Base-by-base conservation (phyloP, 2,113 vertebrate genomes). In the Candoia aspera region DNA sequence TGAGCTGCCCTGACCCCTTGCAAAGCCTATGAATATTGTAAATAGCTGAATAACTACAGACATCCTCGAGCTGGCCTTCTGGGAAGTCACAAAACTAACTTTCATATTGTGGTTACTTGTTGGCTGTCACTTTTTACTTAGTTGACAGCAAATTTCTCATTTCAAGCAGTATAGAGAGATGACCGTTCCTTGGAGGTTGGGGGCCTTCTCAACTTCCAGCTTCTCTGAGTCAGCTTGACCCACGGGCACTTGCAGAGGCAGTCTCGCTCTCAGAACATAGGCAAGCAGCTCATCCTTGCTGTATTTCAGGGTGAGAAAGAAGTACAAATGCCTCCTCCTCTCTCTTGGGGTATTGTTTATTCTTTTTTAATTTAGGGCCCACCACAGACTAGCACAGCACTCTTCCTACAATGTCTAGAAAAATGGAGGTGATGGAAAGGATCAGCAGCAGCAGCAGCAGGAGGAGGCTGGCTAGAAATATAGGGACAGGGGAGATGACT, bases 101-200 rank as follows among this genome's bases (percentile, higher is more conserved):
- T 33, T 73, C 64, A 37, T 2, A 21, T 79, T 19, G 57, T 84
- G 42, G 23, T 46, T 5, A 49, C 46, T 84, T 23, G 21, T 49
- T 49, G 12, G 24, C 11, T 29, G 46, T 11, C 46, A 6, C 4
- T 26, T 26, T 6, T 85, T 29, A 42, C 42, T 4, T 29, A 23
- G 2, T 91, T 91, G 88, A 92, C 90, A 94, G 94, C 95, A 93
- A 95, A 88, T 94, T 96, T 96, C 90, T 93, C 94, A 64, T 96
- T 93, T 85, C 12, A 54, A 89, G 92, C 88, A 85, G 88, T 90
- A 94, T 90, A 90, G 93, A 95, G 95, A 92, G 89, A 64, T 95
- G 93, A 94, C 91, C 93, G 90, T 95, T 33, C n/a, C 8, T 42
- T 19, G 33, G 33, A 79, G 68, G 6, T 79, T 33, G 37, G 33